Conservation (phyloP, 1,140 invertebrate genomes). For the Gryllus bimaculatus region DNA sequence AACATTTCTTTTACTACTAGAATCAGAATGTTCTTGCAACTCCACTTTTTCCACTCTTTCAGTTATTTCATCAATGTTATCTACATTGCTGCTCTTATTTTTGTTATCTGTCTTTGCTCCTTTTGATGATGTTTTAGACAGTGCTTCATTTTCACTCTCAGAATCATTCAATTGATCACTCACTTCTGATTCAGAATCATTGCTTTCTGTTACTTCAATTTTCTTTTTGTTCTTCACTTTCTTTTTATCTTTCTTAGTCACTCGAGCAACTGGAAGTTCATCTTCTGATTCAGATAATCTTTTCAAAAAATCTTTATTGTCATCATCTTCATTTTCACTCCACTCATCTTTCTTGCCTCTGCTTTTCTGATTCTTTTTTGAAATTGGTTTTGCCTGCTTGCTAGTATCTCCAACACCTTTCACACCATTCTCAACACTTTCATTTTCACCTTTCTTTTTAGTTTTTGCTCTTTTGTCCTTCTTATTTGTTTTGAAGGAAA, state of each 20-base stretch:
- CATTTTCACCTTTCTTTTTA: constrained; percentile 9
- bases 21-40: constrained; percentile 26
- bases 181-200: constrained; percentile 27
- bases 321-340: constrained; percentile 41
- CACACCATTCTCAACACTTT: constrained; percentile 10
- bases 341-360: constrained; percentile 31
- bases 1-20: constrained; percentile 24
- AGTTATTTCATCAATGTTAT: constrained; percentile 10
- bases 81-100: constrained; percentile 10
- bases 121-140: neutral
- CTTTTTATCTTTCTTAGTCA: constrained; percentile 26
- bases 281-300: constrained; percentile 23
- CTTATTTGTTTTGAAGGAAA: constrained; percentile 12
- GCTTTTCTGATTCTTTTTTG: constrained; percentile 20
- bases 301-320: constrained; percentile 11
- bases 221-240: constrained; percentile 33
- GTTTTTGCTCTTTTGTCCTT: constrained; percentile 16
- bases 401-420: neutral
- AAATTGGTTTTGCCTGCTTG: constrained; percentile 1
- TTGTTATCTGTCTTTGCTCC: neutral
- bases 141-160: constrained; percentile 21
- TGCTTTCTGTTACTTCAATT: constrained; percentile 19
- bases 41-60: constrained; percentile 9
- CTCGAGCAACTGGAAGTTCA: constrained; percentile 25
- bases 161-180: constrained; percentile 29